Evolutionary conservation across 2,113 vertebrate genomes (phyloP), one percentile per base, ranked within the genome.

Genomic region (Bungarus multicinctus): DNA sequence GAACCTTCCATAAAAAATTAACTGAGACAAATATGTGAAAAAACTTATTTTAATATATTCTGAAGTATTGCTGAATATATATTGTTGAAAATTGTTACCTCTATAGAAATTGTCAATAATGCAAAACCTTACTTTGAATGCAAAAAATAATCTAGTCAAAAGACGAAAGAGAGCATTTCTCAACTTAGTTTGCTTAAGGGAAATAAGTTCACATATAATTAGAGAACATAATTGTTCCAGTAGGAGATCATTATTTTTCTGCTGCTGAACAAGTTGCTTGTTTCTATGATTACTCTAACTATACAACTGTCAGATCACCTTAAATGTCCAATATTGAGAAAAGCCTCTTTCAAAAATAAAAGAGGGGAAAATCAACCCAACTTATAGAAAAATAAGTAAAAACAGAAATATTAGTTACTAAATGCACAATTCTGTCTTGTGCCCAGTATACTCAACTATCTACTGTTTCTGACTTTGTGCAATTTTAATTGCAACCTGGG

Each of bases 401-500:
- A 97, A 95, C 94, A 95, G 96, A 96, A 93, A 5, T 96, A 96
- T 93, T 94, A 97, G 94, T 95, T 95, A 90, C 94, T 97, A 97
- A 98, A 97, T 95, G 95, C 95, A 93, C 93, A 90, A 97, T 97
- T 97, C 96, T 97, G 96, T 97, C 88, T 74, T 96, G 94, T 95
- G 96, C 96, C 94, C 96, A 97, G 96, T 97, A 97, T 92, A 96
- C 95, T 97, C 95, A 95, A 95, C 96, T 98, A 97, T 97, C 97
- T 96, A 98, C 96, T 97, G 96, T 93, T 97, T 98, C 96, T 97
- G 97, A 96, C 97, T 97, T 98, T 97, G 97, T 97, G 96, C 95
- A 95, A 95, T 97, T 98, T 98, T 98, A 98, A 98, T 98, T 98
- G 97, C 96, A 97, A 98, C 98, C 97, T 97, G 95, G 81, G 98